phyloP scores from a whole-genome alignment of 2,888 invertebrate species.

The Tiliacea aurago region DNA sequence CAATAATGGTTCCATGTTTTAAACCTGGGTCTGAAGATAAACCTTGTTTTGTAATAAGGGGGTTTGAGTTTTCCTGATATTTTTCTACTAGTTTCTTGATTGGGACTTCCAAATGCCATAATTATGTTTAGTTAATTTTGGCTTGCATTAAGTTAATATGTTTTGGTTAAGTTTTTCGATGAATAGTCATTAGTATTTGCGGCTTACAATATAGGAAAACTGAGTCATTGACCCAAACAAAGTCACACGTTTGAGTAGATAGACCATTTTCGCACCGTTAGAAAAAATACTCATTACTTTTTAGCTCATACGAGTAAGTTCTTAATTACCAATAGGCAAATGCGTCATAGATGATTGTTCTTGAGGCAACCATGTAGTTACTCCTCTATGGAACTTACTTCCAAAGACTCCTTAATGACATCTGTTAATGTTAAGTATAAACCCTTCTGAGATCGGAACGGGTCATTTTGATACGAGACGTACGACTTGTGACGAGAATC shows the following conservation, averaged over 20 bases:
- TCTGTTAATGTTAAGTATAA: not conserved
- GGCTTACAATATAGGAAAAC: not conserved
- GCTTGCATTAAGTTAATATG: not conserved
- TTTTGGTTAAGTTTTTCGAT: not conserved
- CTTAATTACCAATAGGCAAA: slow-evolving; percentile 1
- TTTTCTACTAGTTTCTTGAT: not conserved
- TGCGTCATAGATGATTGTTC: not conserved
- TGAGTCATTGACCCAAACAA: slow-evolving; percentile 22
- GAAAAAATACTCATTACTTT: slow-evolving; percentile 9
- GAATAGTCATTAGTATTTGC: not conserved
- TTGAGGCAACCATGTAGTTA: not conserved
- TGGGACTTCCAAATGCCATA: not conserved
- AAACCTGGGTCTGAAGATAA: no score
- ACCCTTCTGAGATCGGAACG: not conserved
- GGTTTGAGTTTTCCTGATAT: slow-evolving; percentile 17
- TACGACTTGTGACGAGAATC: not conserved
- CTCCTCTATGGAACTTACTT: not conserved
- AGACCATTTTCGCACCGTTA: slow-evolving; percentile 16
- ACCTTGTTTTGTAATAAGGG: no score
- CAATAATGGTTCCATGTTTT: no score
- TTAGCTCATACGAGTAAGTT: slow-evolving; percentile 19
- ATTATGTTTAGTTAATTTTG: not conserved
- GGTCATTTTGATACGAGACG: not conserved
- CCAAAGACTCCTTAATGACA: not conserved
- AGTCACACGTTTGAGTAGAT: slow-evolving; percentile 14